These are phyloP conservation scores for Coendou prehensilis DNA, from an alignment of 2,797 vertebrate species.

Conservation along the genomic window DNA sequence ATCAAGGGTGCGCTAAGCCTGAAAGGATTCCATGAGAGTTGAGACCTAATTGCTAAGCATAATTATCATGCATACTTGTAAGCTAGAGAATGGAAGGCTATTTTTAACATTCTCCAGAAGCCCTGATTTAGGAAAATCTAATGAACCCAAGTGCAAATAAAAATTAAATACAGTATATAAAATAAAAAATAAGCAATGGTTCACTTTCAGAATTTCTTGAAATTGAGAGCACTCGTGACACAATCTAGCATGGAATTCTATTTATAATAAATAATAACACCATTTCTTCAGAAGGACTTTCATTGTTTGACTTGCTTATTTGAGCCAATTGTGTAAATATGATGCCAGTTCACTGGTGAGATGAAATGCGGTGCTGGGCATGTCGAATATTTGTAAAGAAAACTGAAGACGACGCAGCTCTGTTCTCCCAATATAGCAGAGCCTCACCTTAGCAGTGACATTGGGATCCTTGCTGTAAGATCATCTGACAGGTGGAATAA, in stretches of 20 bases:
- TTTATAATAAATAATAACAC: slow-evolving; percentile 56
- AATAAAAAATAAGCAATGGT: slow-evolving; percentile 43
- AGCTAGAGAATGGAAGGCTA: neutral
- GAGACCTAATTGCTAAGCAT: neutral
- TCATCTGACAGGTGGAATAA: slow-evolving; percentile 55
- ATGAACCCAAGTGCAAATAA: neutral
- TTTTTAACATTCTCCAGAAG: slow-evolving; percentile 38
- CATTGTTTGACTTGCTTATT: slow-evolving; percentile 35
- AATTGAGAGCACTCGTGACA: neutral
- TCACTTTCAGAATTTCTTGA: slow-evolving; percentile 20
- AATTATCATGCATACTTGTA: slow-evolving; percentile 32
- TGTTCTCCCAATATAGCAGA: slow-evolving; percentile 35
- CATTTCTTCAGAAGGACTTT: slow-evolving; percentile 44
- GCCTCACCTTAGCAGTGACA: slow-evolving; percentile 12
- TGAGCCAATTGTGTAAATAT: slow-evolving; percentile 33
- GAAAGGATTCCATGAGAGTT: neutral
- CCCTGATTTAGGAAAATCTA: slow-evolving; percentile 30
- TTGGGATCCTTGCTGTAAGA: slow-evolving; percentile 50
- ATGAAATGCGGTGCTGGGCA: neutral
- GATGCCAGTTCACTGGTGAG: neutral
- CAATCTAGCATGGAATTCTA: slow-evolving; percentile 19
- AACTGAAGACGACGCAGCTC: neutral
- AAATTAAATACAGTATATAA: slow-evolving; percentile 36
- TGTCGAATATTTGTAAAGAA: slow-evolving; percentile 60
- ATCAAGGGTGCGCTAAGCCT: neutral